Evolutionary conservation across 2,888 invertebrate species (phyloP), one percentile per base, ranked within the genome.

Genomic region (Pyrochroa serraticornis): DNA sequence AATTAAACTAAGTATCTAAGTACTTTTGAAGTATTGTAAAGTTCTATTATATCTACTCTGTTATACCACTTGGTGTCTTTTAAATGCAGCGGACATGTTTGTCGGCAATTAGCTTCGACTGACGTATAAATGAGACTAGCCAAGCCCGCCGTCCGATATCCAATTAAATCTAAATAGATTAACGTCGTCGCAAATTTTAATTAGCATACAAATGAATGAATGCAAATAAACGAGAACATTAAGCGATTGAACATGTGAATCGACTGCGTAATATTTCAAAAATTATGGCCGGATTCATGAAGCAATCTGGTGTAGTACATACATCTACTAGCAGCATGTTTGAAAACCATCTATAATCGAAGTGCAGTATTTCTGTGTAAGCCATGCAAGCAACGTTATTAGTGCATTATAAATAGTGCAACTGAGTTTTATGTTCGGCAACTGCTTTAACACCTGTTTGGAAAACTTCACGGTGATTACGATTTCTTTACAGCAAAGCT

Each of bases 391-490:
- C 41, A 8, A 41, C 41, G 35, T 37, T 36, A 31, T 51, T 53
- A 54, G 22, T 22, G 22, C 45, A 52, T 58, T 68, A 71, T 70
- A 71, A 69, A 70, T 69, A 69, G 62, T 62, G 55, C 60, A 54
- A 38, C 46, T 48, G 52, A 58, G 58, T 66, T 72, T 73, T 73
- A 72, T 69, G 71, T 64, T 64, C 64, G 66, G 67, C 72, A 73
- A 74, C 70, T 71, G 74, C 66, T 64, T 62, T 65, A 66, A 66
- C 75, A 75, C 73, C 75, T 75, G 75, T 68, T 71, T 57, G 48
- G 50, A 58, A 62, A 60, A 42, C 65, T 64, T 64, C 65, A 69
- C 63, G 63, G 65, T 56, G 61, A 63, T 65, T 22, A 5, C 22
- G 62, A 67, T 70, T 72, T 70, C 71, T 68, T 72, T 72, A 70